These are phyloP conservation scores for Himalopsyche kuldschensis DNA, from an alignment of 2,888 invertebrate genomes.

Conservation along the genomic window DNA sequence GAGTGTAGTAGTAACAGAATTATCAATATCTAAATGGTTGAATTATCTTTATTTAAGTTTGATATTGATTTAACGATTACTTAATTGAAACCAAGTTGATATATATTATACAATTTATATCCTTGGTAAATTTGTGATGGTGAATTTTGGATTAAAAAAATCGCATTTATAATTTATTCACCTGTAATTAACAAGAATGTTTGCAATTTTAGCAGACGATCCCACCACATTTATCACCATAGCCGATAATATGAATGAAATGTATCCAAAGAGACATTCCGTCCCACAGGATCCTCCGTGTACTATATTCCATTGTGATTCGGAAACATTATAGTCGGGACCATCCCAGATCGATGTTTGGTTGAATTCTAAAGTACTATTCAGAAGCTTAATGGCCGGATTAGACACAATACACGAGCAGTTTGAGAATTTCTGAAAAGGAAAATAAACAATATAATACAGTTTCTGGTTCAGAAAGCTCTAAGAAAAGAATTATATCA, in stretches of 20 bases:
- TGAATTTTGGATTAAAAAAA: neutral
- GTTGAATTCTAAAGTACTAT: constrained; percentile 8
- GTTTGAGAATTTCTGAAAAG: constrained; percentile 45
- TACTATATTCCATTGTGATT: constrained; percentile 40
- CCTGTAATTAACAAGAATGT: constrained; percentile 66
- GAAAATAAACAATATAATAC: neutral
- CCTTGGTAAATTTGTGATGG: too few relatives aligned
- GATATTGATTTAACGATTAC: too few relatives aligned
- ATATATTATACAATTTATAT: too few relatives aligned
- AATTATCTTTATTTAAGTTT: too few relatives aligned
- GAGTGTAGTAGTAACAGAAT: too few relatives aligned
- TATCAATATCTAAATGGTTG: too few relatives aligned
- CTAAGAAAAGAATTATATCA: too few relatives aligned
- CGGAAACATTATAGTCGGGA: constrained; percentile 11
- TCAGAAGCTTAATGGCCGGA: constrained; percentile 23
- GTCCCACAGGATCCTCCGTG: constrained; percentile 53
- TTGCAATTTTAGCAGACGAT: constrained; percentile 68
- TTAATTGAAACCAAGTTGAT: too few relatives aligned
- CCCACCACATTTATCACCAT: constrained; percentile 62
- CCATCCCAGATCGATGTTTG: neutral
- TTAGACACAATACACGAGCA: constrained; percentile 43
- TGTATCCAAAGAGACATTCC: constrained; percentile 54
- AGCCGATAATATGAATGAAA: constrained; percentile 55
- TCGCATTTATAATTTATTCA: constrained; percentile 36
- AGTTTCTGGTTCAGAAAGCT: too few relatives aligned